Evolutionary conservation across 2,888 invertebrate species (phyloP).

Genomic region (Nymphalis polychloros): DNA sequence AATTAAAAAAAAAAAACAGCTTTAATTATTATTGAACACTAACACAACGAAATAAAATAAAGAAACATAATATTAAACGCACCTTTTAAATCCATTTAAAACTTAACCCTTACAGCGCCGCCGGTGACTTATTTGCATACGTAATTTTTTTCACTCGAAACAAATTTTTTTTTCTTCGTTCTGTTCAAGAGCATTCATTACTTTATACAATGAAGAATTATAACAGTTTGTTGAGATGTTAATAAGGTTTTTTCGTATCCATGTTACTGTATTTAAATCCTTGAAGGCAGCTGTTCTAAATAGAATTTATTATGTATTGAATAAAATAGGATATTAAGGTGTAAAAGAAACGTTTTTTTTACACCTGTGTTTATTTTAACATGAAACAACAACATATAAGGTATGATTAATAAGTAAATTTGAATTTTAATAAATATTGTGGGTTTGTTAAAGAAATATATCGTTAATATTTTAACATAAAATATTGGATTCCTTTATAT

Average conservation of each 20-base stretch:
- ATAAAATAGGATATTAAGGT: background rate
- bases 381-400: background rate
- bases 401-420: background rate
- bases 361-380: conserved; percentile 7
- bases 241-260: conserved; percentile 57
- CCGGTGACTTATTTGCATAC: conserved; percentile 58
- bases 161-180: conserved; percentile 49
- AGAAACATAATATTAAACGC: conserved; percentile 6
- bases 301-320: conserved; percentile 22
- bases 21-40: too few species aligned
- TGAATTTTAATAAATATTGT: background rate
- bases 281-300: conserved; percentile 37
- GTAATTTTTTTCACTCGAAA: conserved; percentile 57
- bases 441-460: conserved; percentile 1
- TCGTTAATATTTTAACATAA: background rate
- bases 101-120: conserved; percentile 47
- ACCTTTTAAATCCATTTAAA: conserved; percentile 23
- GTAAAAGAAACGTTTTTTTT: background rate
- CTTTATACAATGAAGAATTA: conserved; percentile 62
- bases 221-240: conserved; percentile 65
- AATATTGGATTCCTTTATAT: too few species aligned
- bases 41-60: background rate
- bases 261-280: conserved; percentile 22
- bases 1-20: too few species aligned
- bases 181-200: conserved; percentile 57